These are phyloP conservation scores for Lepisosteus osseus DNA, from an alignment of 2,113 vertebrate species.

Conservation along the genomic window DNA sequence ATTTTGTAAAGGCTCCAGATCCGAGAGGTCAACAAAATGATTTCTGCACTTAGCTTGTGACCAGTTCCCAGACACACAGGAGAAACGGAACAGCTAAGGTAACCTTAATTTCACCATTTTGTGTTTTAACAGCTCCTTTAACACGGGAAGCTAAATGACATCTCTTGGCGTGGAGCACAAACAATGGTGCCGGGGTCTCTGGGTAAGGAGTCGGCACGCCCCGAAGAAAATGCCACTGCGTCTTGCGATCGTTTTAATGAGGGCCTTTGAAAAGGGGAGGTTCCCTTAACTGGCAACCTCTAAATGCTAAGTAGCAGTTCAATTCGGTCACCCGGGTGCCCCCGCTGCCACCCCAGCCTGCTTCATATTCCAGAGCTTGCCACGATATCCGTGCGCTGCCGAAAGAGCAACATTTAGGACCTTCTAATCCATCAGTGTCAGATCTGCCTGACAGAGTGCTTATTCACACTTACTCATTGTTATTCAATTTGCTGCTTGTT, in stretches of 20 bases:
- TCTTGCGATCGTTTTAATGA: constrained; percentile 21
- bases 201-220: neutral
- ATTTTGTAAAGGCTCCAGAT: no score
- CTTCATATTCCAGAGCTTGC: constrained; percentile 32
- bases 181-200: neutral
- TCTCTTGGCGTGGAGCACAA: neutral
- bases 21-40: no score
- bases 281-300: constrained; percentile 13
- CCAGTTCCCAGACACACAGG: no score
- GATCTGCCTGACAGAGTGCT: constrained; percentile 77
- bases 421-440: constrained; percentile 84
- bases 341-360: constrained; percentile 37
- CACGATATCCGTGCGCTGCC: constrained; percentile 41
- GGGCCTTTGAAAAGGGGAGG: constrained; percentile 20
- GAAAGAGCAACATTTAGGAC: constrained; percentile 57
- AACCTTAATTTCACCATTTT: no score
- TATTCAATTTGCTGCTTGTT: constrained; percentile 76
- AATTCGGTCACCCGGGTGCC: constrained; percentile 41
- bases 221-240: neutral
- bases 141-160: no score
- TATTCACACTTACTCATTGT: constrained; percentile 80
- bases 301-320: constrained; percentile 26
- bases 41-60: no score
- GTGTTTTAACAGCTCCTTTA: no score
- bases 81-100: no score